Conservation (phyloP, 2,797 vertebrate genomes). For the Gallirallus australis region DNA sequence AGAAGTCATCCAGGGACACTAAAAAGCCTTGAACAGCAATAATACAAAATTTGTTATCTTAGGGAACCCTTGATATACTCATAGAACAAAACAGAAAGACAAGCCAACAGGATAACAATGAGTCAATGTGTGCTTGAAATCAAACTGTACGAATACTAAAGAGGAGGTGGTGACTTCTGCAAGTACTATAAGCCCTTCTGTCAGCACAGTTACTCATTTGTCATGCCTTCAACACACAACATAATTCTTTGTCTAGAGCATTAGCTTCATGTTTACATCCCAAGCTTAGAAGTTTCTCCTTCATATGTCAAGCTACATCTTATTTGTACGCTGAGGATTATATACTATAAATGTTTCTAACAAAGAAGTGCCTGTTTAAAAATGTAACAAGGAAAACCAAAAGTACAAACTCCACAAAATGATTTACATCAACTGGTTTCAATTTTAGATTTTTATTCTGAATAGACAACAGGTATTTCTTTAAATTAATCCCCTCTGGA, state of each 20-base stretch:
- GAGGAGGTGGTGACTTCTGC: background rate
- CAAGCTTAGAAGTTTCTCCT: background rate
- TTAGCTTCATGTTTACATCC: background rate
- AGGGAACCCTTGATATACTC: background rate
- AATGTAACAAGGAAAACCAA: background rate
- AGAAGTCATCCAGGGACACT: slow-evolving; percentile 91
- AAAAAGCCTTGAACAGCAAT: slow-evolving; percentile 83
- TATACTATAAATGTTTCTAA: background rate
- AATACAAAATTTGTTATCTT: background rate
- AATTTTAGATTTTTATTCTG: background rate
- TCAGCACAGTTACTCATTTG: background rate
- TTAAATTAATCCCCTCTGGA: background rate
- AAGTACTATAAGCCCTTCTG: background rate
- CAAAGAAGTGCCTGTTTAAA: background rate
- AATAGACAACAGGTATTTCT: background rate
- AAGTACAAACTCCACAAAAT: background rate
- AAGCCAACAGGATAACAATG: background rate
- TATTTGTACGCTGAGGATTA: background rate
- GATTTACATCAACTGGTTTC: background rate
- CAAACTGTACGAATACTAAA: background rate
- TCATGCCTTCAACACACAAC: background rate
- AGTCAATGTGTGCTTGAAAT: background rate
- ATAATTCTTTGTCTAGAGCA: background rate
- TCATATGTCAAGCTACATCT: background rate
- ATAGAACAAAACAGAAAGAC: background rate